phyloP scores from a whole-genome alignment of 2,797 vertebrate genomes.

The Moxostoma hubbsi region DNA sequence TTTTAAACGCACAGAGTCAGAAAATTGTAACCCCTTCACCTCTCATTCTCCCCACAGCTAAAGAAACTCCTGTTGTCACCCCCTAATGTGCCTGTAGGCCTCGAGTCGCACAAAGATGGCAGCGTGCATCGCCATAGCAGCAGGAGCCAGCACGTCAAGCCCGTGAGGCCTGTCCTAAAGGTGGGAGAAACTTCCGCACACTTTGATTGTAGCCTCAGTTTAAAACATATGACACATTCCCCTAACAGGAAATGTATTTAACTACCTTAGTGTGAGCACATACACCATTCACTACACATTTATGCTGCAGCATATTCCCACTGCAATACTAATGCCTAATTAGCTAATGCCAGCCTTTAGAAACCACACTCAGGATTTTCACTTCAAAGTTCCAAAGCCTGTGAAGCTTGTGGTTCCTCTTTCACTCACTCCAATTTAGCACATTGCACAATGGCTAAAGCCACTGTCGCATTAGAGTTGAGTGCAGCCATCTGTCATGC shows the following conservation, averaged over 20 bases:
- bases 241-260: not conserved
- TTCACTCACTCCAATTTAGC: slow-evolving; percentile 31
- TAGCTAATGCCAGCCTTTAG: slow-evolving; percentile 35
- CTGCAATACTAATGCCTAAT: slow-evolving; percentile 29
- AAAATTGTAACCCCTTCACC: slow-evolving; percentile 52
- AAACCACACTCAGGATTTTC: slow-evolving; percentile 33
- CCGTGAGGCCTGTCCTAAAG: slow-evolving; percentile 83
- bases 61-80: slow-evolving; percentile 93
- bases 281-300: slow-evolving; percentile 1
- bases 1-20: not conserved
- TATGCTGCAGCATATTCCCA: slow-evolving; percentile 1
- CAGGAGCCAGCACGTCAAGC: slow-evolving; percentile 81
- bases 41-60: slow-evolving; percentile 76
- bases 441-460: slow-evolving; percentile 32
- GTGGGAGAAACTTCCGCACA: slow-evolving; percentile 70
- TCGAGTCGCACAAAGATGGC: slow-evolving; percentile 84
- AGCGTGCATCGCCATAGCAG: slow-evolving; percentile 76
- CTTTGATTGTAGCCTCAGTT: not conserved
- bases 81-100: slow-evolving; percentile 80
- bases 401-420: slow-evolving; percentile 28
- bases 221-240: not conserved
- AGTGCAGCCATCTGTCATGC: slow-evolving; percentile 70
- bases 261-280: not conserved
- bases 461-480: slow-evolving; percentile 42
- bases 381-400: slow-evolving; percentile 26